Evolutionary conservation across 1,140 invertebrate genomes (phyloP).

Genomic region (Apis mellifera): Amel_HAv3.1 CM009941.2:12344501-12345000

Average conservation of each 20-base stretch:
- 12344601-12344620: no score
- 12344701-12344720: no score
- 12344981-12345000: slow-evolving; percentile 79
- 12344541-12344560: background rate
- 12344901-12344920: slow-evolving; percentile 16
- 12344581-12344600: background rate
- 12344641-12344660: no score
- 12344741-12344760: no score
- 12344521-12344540: slow-evolving; percentile 47
- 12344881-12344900: slow-evolving; percentile 78
- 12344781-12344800: no score
- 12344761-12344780: no score
- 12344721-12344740: no score
- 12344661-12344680: no score
- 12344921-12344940: slow-evolving; percentile 14
- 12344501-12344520: slow-evolving; percentile 62
- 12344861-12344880: slow-evolving; percentile 53
- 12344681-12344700: no score
- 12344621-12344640: no score
- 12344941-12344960: slow-evolving; percentile 75
- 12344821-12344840: slow-evolving; percentile 41
- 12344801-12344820: no score
- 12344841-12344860: slow-evolving; percentile 47
- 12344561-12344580: no score
- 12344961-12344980: slow-evolving; percentile 74